A percentile compares a stretch with the other conserved stretches of the same genome.
These are phyloP conservation scores for Pyrgilauda ruficollis DNA, from an alignment of 2,113 vertebrate genomes.

Conservation along the genomic window DNA sequence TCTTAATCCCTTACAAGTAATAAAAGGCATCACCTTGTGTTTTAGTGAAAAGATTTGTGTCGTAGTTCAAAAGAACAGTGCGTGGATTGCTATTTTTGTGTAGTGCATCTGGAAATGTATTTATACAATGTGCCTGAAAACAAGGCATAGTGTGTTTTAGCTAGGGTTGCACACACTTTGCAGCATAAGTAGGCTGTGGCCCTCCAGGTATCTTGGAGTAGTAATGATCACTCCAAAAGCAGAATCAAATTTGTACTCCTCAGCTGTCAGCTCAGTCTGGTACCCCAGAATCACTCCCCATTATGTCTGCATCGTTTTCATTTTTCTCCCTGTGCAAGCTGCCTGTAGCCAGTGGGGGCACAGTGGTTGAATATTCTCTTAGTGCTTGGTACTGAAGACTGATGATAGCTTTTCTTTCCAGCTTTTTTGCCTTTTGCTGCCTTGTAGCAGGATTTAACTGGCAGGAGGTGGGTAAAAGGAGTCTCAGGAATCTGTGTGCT, in stretches of 20 bases:
- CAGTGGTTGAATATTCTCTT: not conserved
- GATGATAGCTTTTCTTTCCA: not conserved
- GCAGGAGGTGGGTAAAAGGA: not conserved
- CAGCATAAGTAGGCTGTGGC: not conserved
- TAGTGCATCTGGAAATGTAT: not conserved
- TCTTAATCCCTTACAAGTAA: not conserved
- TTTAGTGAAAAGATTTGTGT: not conserved
- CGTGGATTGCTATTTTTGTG: fast-evolving
- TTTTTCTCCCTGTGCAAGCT: not conserved
- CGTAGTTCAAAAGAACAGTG: not conserved
- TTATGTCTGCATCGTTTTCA: not conserved
- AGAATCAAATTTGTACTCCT: not conserved
- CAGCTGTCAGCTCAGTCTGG: not conserved
- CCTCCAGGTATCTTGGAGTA: not conserved
- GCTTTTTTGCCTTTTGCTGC: not conserved
- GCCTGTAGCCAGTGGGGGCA: not conserved
- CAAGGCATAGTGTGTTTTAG: not conserved
- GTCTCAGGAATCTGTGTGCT: not conserved
- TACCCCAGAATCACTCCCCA: not conserved
- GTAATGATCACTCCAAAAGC: not conserved
- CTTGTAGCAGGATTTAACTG: not conserved
- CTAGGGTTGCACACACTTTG: not conserved
- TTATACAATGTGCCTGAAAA: not conserved
- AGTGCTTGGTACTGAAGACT: not conserved
- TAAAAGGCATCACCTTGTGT: not conserved